Evolutionary conservation across 2,797 vertebrate genomes (phyloP), one percentile per base, ranked within the genome.

Genomic region (Enteromius paludinosus): DNA sequence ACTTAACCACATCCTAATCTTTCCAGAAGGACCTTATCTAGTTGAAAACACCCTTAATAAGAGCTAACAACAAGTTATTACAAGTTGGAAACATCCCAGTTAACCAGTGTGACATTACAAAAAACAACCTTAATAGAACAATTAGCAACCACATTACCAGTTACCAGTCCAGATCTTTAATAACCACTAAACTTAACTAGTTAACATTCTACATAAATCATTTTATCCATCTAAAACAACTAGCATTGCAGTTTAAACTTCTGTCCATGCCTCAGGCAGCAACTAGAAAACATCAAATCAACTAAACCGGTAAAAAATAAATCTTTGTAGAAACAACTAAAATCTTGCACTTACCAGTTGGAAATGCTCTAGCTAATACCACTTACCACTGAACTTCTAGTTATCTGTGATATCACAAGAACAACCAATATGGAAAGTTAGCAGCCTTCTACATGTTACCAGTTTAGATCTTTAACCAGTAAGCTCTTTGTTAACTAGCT

Each of bases 401-500:
- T n/a, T 54, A n/a, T 54, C 52, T n/a, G 52, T 54, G 52, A 54
- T n/a, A 20, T 59, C n/a, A 15, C 25, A 64, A 66, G 20, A 38
- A 66, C 15, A 17, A 33, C 54, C 56, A 61, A 9, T 54, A 20
- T 54, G 1, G 9, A 56, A 10, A 23, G 54, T 56, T 54, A 54
- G 8, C 8, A 54, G 20, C 20, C 20, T n/a, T 54, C 54, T 56
- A 56, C 10, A 56, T 23, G 52, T 23, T 56, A 56, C 18, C 18
- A 54, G 20, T 23, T 52, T 52, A 9, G 18, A 52, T 52, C 3
- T 56, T 56, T 56, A 56, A 56, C 54, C 20, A 54, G 3, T n/a
- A 54, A 54, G 10, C 1, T 20, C 17, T 52, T 18, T 18, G 47
- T 52, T 20, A 94, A 99, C 98, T 90, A 99, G 94, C 85, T 97